Evolutionary conservation across 2,888 invertebrate species (phyloP), one percentile per base, ranked within the genome.

Genomic region (Dermolepida albohirtum): DNA sequence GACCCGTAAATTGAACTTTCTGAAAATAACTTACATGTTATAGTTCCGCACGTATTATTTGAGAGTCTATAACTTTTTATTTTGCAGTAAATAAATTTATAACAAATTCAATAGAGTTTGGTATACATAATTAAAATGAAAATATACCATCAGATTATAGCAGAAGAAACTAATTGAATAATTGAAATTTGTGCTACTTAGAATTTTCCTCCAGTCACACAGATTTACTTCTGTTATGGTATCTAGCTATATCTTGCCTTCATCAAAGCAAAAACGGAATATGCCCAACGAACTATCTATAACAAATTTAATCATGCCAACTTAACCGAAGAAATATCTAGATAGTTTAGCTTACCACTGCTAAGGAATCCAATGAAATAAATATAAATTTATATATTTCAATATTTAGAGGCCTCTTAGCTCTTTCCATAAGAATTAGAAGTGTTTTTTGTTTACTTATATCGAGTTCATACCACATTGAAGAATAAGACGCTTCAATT

Each of bases 341-440:
- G 1, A 34, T 16, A 34, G 6, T 2, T 2, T 4, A 22, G 51
- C 64, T 64, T 39, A 64, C 64, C 11, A 51, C 41, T 8, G 16
- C 22, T 27, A 64, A 22, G 40, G 64, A 40, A 6, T 14, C 50
- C 8, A 64, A 64, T 5, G 51, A 64, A 51, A 51, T 51, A n/a
- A 41, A 14, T 10, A 51, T 51, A 22, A 49, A 64, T 17, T 12
- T 40, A 17, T 50, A 49, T 8, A 51, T 22, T 6, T 40, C 10
- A 39, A 64, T 22, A 34, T 16, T 51, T 11, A 51, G 41, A 50
- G 64, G 51, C 11, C 50, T 34, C 41, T 64, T 64, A n/a, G 64
- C 64, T 40, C 64, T 64, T 64, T 64, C 64, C 64, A 51, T 64
- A 51, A 64, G 12, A 17, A 64, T 11, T n/a, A 64, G 22, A 17